Evolutionary conservation across 1,140 invertebrate genomes (phyloP), one percentile per base, ranked within the genome.

Genomic region (Melipona quadrifasciata): DNA sequence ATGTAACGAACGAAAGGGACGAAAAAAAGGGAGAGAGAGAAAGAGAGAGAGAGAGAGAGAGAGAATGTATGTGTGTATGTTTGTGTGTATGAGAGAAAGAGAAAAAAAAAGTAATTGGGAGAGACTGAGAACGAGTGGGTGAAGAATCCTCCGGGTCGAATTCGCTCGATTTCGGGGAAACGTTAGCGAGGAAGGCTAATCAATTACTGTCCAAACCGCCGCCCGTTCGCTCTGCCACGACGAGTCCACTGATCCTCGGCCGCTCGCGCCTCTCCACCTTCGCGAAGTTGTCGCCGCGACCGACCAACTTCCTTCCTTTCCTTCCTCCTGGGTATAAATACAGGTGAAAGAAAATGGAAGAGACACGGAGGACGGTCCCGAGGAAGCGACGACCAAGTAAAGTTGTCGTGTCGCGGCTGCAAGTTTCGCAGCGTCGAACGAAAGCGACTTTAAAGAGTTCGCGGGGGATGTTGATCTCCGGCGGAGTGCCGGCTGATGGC

Each of bases 401-500:
- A 82, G 78, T 87, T 84, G 47, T 27, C 67, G 80, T 24, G 61
- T 70, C 72, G 75, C 61, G 47, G 51, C 78, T 61, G 31, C 53
- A 80, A 55, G 17, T 73, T 85, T 77, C 65, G 61, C 47, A 86
- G 68, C 86, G 82, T 82, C 85, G 64, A 27, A 53, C 31, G 77
- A 71, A 79, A 83, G 58, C 73, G 82, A 88, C 65, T 87, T 87
- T 67, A 83, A 84, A 80, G 82, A 85, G 65, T 85, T 87, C 80
- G 76, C 74, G 55, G 27, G 55, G 27, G 72, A 71, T 57, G 64
- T 76, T 87, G 85, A 88, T 88, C 87, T 81, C 78, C 70, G 47
- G 19, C 34, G 34, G 64, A 87, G 76, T n/a, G n/a, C 39, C 58
- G n/a, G n/a, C 47, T 39, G 47, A 64, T 53, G 31, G 47, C 61